Evolutionary conservation across 2,113 vertebrate species (phyloP), one percentile per base, ranked within the genome.

Genomic region (Hyperopisus bebe): DNA sequence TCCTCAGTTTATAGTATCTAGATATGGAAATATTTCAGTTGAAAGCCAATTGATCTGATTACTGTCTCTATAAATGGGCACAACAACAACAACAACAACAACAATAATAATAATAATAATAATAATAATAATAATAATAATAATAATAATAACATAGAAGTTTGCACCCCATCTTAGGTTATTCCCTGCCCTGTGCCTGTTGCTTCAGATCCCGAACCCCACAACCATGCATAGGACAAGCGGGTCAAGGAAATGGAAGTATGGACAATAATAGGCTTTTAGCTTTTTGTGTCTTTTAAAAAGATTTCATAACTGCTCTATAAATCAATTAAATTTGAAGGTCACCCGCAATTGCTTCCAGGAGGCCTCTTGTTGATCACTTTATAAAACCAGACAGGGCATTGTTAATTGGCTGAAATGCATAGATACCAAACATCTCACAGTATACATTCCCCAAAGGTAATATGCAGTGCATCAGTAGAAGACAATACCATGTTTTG

Each of bases 271-370:
- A 66, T 51, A 27, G 50, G 27, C 2, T 55, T 51, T 84, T 44
- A 84, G 44, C 17, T 55, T 86, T 86, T 50, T 50, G 31, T 11
- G 10, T 53, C 50, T 19, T 5, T 70, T 53, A 35, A 87, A 51
- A 50, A 17, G 27, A 35, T 87, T 19, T 27, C 15, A 27, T 19
- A 87, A 55, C 39, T 53, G 50, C 50, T 55, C n/a, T 5, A 35
- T 17, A 87, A 87, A 51, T 87, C 85, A 51, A 87, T 55, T 42
- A 87, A 21, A 87, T 42, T 8, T 87, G 85, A 87, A 87, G 85
- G 85, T 87, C 85, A 55, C 17, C 31, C n/a, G 5, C 50, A 19
- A 53, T 53, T 35, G 85, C 85, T 55, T 53, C 50, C 50, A 17
- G 50, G 5, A 35, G 48, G 27, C 47, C 5, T 11, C n/a, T 86